phyloP scores from a whole-genome alignment of 1,140 invertebrate genomes.

The Dufourea novaeangliae region DNA sequence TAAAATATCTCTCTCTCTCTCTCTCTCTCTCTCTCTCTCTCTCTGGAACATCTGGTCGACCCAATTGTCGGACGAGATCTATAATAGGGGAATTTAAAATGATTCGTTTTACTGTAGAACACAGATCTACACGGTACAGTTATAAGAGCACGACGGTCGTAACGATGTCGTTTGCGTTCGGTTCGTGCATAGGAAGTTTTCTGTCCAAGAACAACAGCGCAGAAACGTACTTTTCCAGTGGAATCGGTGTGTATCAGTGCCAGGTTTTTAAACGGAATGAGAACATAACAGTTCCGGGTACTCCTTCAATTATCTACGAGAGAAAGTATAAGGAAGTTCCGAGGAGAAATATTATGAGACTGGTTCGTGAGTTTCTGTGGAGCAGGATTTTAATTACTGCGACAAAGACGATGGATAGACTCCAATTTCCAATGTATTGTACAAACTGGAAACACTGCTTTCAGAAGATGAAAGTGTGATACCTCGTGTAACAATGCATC shows the following conservation, averaged over 20 bases:
- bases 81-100: background rate
- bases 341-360: background rate
- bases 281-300: background rate
- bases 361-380: background rate
- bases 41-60: background rate
- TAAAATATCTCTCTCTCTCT: too few relatives aligned
- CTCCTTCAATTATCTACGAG: background rate
- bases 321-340: background rate
- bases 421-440: too few relatives aligned
- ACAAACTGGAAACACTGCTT: too few relatives aligned
- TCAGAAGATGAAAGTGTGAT: too few relatives aligned
- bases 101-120: background rate
- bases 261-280: slow-evolving; percentile 5
- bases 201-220: background rate
- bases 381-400: background rate
- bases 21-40: too few relatives aligned
- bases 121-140: background rate
- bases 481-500: background rate
- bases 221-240: slow-evolving; percentile 31
- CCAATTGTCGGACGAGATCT: background rate
- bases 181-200: background rate
- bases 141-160: background rate
- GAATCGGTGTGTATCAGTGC: slow-evolving; percentile 15
- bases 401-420: background rate
- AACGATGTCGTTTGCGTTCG: background rate